Evolutionary conservation across 2,888 invertebrate species (phyloP).

Genomic region (Cerceris rybyensis): DNA sequence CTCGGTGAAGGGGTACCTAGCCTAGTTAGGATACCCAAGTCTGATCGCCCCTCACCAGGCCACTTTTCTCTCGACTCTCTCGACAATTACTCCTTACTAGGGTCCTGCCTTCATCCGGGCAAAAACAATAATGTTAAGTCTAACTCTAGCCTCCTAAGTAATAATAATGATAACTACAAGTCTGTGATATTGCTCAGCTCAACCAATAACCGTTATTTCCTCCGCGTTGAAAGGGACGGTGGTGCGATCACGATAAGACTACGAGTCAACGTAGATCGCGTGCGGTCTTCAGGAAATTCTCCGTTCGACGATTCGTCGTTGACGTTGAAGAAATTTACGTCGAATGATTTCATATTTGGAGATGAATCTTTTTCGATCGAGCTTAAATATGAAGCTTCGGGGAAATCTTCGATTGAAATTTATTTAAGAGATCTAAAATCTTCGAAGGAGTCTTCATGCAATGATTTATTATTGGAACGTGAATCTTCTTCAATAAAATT

Average conservation of each 20-base stretch:
- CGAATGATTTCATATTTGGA: neutral
- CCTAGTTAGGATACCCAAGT: conserved; percentile 82
- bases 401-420: neutral
- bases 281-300: conserved; percentile 19
- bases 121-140: conserved; percentile 81
- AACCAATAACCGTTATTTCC: conserved; percentile 80
- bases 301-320: conserved; percentile 35
- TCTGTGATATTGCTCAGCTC: conserved; percentile 82
- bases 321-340: neutral
- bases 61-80: conserved; percentile 78
- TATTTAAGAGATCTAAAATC: conserved; percentile 6
- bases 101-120: conserved; percentile 80
- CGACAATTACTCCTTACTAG: conserved; percentile 81
- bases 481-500: too few species aligned
- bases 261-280: conserved; percentile 25
- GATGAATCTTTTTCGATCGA: neutral
- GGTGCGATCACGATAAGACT: conserved; percentile 57
- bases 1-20: conserved; percentile 80
- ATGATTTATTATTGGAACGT: too few species aligned
- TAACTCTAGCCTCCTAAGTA: conserved; percentile 81
- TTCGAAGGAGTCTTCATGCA: too few species aligned
- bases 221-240: conserved; percentile 61
- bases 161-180: conserved; percentile 81
- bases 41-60: conserved; percentile 80
- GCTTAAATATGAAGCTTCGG: neutral